These are phyloP conservation scores for Cryptus armator DNA, from an alignment of 2,888 invertebrate genomes.

Conservation along the genomic window DNA sequence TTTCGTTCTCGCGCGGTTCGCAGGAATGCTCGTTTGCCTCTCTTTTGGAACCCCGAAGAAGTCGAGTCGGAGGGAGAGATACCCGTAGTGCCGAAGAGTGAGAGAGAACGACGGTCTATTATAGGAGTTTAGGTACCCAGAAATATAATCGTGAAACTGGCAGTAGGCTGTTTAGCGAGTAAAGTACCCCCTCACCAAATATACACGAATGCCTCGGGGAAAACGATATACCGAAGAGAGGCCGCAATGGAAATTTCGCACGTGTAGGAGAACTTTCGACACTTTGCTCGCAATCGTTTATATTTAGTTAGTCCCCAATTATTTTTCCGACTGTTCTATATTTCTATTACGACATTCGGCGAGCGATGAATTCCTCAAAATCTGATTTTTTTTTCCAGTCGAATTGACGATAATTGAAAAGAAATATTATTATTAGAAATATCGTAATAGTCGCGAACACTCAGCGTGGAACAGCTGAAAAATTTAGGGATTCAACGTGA, in stretches of 20 bases:
- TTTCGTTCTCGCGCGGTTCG: constrained; percentile 24
- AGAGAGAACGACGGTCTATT: constrained; percentile 53
- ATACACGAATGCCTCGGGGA: neutral
- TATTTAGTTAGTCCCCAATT: neutral
- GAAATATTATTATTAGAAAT: too few relatives aligned
- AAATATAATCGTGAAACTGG: constrained; percentile 55
- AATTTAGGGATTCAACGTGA: too few relatives aligned
- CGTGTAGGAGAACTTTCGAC: neutral
- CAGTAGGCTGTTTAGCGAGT: constrained; percentile 49
- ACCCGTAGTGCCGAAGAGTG: constrained; percentile 38
- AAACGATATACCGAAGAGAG: neutral
- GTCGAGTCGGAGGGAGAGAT: constrained; percentile 24
- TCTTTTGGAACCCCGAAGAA: neutral
- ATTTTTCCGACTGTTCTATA: neutral
- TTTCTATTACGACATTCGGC: neutral
- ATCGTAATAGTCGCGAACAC: too few relatives aligned
- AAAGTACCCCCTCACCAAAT: constrained; percentile 34
- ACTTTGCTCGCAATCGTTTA: neutral
- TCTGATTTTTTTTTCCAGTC: too few relatives aligned
- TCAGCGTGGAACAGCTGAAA: too few relatives aligned
- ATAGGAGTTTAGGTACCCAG: constrained; percentile 55
- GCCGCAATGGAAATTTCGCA: neutral
- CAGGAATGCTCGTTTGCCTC: constrained; percentile 38
- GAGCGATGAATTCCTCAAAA: neutral
- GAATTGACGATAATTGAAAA: too few relatives aligned